phyloP scores from a whole-genome alignment of 2,113 vertebrate genomes.

The Vanacampus margaritifer region DNA sequence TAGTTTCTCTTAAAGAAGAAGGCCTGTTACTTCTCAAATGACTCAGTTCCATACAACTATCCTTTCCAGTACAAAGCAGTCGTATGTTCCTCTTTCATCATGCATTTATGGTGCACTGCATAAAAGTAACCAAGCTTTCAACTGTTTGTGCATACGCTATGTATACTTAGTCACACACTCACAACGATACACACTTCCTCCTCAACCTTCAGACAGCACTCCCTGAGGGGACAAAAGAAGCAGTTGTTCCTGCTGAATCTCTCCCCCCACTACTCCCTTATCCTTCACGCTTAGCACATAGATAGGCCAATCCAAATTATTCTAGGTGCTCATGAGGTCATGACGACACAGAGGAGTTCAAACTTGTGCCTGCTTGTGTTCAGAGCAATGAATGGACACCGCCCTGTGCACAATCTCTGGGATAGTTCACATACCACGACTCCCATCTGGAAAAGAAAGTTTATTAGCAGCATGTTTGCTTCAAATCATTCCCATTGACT shows the following conservation, averaged over 20 bases:
- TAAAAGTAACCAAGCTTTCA: slow-evolving; percentile 10
- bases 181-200: slow-evolving; percentile 32
- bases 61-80: slow-evolving; percentile 37
- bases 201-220: slow-evolving; percentile 33
- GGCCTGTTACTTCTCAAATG: not conserved
- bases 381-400: slow-evolving; percentile 18
- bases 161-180: slow-evolving; percentile 12
- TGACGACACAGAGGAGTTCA: not conserved
- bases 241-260: slow-evolving; percentile 38
- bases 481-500: not conserved
- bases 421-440: slow-evolving; percentile 13
- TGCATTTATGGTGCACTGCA: slow-evolving; percentile 12
- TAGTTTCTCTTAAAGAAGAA: not conserved
- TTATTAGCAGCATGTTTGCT: slow-evolving; percentile 1
- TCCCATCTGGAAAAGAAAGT: slow-evolving; percentile 2
- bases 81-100: slow-evolving; percentile 61
- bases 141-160: slow-evolving; percentile 3
- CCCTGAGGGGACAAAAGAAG: slow-evolving; percentile 58
- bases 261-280: slow-evolving; percentile 3
- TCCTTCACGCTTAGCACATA: slow-evolving; percentile 16
- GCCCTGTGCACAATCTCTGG: not conserved
- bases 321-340: slow-evolving; percentile 21
- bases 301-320: slow-evolving; percentile 35
- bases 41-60: not conserved
- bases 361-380: slow-evolving; percentile 32